Evolutionary conservation across 2,888 invertebrate species (phyloP).

Genomic region (Harpalus rubripes): DNA sequence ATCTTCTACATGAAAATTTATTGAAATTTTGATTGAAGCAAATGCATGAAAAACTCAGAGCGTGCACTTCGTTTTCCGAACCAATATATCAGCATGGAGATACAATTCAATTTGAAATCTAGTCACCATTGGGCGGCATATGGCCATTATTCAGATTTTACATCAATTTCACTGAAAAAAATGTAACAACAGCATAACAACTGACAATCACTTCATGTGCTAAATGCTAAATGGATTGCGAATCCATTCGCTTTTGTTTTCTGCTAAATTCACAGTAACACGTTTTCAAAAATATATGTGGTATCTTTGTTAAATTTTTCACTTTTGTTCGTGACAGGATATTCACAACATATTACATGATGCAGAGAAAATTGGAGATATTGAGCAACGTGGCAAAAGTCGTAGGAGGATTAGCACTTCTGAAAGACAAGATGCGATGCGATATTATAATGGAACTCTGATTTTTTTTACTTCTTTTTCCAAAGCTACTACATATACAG

Average conservation of each 20-base stretch:
- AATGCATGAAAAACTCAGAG: not conserved
- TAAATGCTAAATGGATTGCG: conserved; percentile 34
- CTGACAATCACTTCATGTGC: conserved; percentile 21
- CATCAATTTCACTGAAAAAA: conserved; percentile 31
- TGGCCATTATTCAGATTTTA: conserved; percentile 46
- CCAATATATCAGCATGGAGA: not conserved
- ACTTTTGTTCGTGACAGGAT: no score
- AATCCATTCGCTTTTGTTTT: conserved; percentile 12
- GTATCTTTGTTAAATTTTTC: no score
- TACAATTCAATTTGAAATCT: conserved; percentile 32
- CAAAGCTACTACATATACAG: no score
- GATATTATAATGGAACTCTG: no score
- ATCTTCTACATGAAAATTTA: not conserved
- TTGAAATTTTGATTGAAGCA: conserved; percentile 23
- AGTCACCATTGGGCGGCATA: conserved; percentile 16
- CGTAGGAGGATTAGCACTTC: no score
- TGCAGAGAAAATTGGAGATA: no score
- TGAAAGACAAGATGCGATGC: no score
- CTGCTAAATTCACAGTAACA: not conserved
- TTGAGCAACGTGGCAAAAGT: no score
- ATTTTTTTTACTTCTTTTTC: no score
- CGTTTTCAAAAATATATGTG: not conserved
- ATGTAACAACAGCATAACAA: conserved; percentile 16
- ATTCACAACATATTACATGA: no score
- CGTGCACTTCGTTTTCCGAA: not conserved